Evolutionary conservation across 2,113 vertebrate genomes (phyloP), one percentile per base, ranked within the genome.

Genomic region (Haliaeetus leucogaster): DNA sequence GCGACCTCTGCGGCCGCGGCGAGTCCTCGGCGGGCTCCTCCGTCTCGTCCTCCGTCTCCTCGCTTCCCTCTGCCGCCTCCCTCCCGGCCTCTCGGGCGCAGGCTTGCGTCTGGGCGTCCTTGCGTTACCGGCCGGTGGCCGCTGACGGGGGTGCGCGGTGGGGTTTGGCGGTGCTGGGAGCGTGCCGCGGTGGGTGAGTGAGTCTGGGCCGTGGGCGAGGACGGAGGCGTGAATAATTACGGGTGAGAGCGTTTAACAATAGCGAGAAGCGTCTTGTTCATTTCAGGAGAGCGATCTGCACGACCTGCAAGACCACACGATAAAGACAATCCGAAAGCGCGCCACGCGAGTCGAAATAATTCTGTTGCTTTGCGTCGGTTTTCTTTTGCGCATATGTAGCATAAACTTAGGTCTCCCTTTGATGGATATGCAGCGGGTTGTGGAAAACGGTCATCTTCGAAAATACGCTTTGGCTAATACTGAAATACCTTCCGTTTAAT

Each of bases 141-240:
- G 14, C 50, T 15, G 9, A 26, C 8, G 8, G 25, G 14, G 50
- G 15, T 13, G 25, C 50, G 14, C 21, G 25, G 50, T 9, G 50
- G 23, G 14, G 25, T 15, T 26, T 26, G 9, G 14, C 15, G 14
- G 50, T 4, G 59, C 65, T 14, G 73, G 58, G 13, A 34, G 7
- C 43, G 0, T 5, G 43, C 43, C 14, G 13, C 18, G 11, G 0
- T 14, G 0, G 2, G 34, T 2, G 2, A 10, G 34, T 4, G 2
- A 6, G 22, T 14, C 40, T 25, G 56, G 7, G 13, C 36, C 9
- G 0, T 10, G 0, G 2, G 1, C 55, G 11, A 0, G 11, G 5
- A 3, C 1, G 40, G 80, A 43, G 10, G 17, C 2, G 1, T 18
- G 11, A 50, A 29, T 38, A 34, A 5, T 11, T 15, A 3, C 0